These are phyloP conservation scores for Eulithis testata DNA, from an alignment of 2,888 invertebrate species.

Conservation along the genomic window DNA sequence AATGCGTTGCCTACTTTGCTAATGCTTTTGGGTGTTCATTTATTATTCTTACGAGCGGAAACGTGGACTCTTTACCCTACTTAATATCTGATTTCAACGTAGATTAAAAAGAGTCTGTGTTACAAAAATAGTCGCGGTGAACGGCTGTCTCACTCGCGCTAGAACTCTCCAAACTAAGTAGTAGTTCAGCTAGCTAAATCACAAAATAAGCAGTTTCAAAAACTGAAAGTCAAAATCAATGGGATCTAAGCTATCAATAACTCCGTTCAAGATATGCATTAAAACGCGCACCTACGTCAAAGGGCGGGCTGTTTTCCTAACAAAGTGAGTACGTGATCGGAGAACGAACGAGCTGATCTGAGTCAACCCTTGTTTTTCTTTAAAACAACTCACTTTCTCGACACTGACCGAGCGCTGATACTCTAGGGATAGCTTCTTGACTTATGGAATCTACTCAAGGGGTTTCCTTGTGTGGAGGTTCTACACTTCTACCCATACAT, in stretches of 20 bases:
- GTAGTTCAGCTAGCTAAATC: no score
- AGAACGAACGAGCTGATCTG: conserved; percentile 69
- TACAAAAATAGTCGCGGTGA: no score
- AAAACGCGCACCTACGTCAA: conserved; percentile 75
- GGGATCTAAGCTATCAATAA: conserved; percentile 72
- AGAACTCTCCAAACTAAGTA: no score
- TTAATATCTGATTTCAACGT: no score
- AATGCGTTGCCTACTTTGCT: background rate
- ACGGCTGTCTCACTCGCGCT: no score
- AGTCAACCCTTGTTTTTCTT: conserved; percentile 78
- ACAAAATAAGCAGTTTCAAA: conserved; percentile 14
- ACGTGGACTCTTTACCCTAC: no score
- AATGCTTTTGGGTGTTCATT: conserved; percentile 5
- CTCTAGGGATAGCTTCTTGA: conserved; percentile 54
- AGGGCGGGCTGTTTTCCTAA: conserved; percentile 79
- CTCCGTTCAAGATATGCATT: conserved; percentile 80
- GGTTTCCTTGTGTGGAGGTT: conserved; percentile 17
- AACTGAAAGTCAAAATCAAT: conserved; percentile 59
- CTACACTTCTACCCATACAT: no score
- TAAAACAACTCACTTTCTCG: conserved; percentile 74
- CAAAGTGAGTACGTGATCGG: conserved; percentile 80
- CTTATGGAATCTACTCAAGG: conserved; percentile 39
- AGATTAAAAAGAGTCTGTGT: no score
- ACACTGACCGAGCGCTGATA: conserved; percentile 62
- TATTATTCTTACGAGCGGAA: no score